Base-by-base conservation (phyloP, 1,140 invertebrate species). In the Drosophila varians region DNA sequence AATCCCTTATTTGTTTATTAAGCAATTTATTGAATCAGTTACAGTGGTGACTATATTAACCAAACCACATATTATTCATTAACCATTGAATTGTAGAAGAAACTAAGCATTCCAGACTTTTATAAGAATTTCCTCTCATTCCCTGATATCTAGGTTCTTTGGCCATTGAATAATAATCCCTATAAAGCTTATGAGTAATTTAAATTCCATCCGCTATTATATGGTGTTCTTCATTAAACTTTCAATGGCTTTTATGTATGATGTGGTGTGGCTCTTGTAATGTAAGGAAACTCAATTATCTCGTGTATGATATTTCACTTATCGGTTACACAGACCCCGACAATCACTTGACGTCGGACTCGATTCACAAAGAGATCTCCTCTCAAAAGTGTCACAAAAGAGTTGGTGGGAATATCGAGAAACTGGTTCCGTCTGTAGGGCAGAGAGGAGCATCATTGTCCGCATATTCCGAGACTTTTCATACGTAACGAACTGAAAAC, bases 381-480 rank as follows among this genome's bases (percentile, higher is more conserved):
- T 19, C 19, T 64, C 14, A 36, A 66, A 64, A 80, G 77, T 79
- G 77, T 61, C 53, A 75, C 76, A 79, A 74, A 68, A 49, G 71
- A 34, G 36, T 51, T 65, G 61, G 70, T 80, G 76, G 77, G 77
- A 80, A 78, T 62, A 74, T 78, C 23, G 72, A 54, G 56, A 18
- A 79, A 79, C 77, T 80, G 77, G 71, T 79, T 79, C 65, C 65
- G n/a, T 58, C 71, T 79, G 71, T 71, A 80, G 77, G 76, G 76
- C 76, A 74, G 23, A 56, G 52, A 43, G 16, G 5, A 34, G 46
- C 57, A 46, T 61, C 25, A 56, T 46, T 31, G 42, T 46, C 18
- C 14, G 19, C 28, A 26, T n/a, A n/a, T n/a, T 48, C 55, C 40
- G 8, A 40, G 18, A 61, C 42, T 48, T 49, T 18, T 42, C 45